A percentile compares a stretch with the other conserved stretches of the same genome.
These are phyloP conservation scores for Champsocephalus gunnari DNA, from an alignment of 2,797 vertebrate species.

Conservation along the genomic window DNA sequence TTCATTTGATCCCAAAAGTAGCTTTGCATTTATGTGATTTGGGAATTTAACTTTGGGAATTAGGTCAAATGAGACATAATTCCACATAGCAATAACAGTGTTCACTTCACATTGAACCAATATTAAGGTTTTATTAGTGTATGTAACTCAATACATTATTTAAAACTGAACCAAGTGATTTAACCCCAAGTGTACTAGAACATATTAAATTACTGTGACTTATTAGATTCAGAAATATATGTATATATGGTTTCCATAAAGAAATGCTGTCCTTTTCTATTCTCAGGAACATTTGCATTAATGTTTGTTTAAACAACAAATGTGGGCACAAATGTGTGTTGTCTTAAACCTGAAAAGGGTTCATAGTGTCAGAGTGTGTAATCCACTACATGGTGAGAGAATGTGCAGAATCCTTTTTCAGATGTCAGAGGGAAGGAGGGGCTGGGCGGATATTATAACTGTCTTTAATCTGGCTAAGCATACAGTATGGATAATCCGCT, in stretches of 20 bases:
- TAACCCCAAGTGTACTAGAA: neutral
- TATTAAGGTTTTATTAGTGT: neutral
- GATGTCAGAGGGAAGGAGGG: slow-evolving; percentile 44
- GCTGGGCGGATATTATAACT: slow-evolving; percentile 58
- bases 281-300: neutral
- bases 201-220: neutral
- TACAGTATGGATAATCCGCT: slow-evolving; percentile 67
- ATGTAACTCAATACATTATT: neutral
- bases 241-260: neutral
- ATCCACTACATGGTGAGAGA: slow-evolving; percentile 40
- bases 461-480: slow-evolving; percentile 75
- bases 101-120: neutral
- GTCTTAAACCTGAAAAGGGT: slow-evolving; percentile 16
- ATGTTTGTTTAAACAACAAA: neutral
- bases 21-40: slow-evolving; percentile 29
- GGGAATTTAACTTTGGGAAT: slow-evolving; percentile 2
- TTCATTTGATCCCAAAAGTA: slow-evolving; percentile 22
- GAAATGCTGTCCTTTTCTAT: neutral
- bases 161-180: neutral
- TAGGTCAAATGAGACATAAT: slow-evolving; percentile 3
- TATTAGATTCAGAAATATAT: neutral
- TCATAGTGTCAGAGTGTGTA: neutral
- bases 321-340: neutral
- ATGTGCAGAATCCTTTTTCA: slow-evolving; percentile 49
- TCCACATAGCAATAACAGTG: neutral